Evolutionary conservation across 2,797 vertebrate genomes (phyloP), one percentile per base, ranked within the genome.

Genomic region (Rhinichthys osculus): DNA sequence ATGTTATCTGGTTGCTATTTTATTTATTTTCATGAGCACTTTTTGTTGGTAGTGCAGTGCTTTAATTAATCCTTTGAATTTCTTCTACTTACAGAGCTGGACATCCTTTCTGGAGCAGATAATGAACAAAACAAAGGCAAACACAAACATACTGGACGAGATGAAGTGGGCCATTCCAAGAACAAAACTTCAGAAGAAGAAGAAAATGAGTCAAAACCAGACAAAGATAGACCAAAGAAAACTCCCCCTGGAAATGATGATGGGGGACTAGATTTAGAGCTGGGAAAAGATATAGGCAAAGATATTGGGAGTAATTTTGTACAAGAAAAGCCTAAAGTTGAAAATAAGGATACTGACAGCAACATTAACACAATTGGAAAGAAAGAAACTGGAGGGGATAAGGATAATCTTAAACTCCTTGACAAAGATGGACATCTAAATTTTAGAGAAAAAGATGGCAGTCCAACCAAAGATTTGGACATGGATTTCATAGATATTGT

Each of bases 31-130:
- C 21, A 23, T 27, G 21, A 13, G 16, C 38, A 9, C 40, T 3
- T 54, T 52, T 40, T 33, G 3, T 40, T 33, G 11, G 21, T 44
- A 33, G 69, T 73, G 13, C 35, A 52, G 7, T 74, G 44, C 19
- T 66, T 21, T 21, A 35, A 78, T 16, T 47, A 47, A 82, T 47
- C 4, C 0, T 47, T 42, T 57, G n/a, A 14, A 73, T 71, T 71
- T 42, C 30, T 52, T 91, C 10, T 89, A 57, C 78, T 89, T 86
- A 33, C 93, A 96, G 95, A 95, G 66, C 93, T 94, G 84, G 94
- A 94, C 73, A 93, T 93, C 8, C 92, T 95, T 35, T 89, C 88
- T 57, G 90, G 92, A 84, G 88, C 91, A 81, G 94, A 93, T 81
- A 93, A 92, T 82, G 91, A 92, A 71, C 91, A 84, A 40, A 83